Percentiles rank a stretch among this genome's conserved stretches.
Conservation (phyloP, 2,888 invertebrate species). For the Vesta saturnalis region DNA sequence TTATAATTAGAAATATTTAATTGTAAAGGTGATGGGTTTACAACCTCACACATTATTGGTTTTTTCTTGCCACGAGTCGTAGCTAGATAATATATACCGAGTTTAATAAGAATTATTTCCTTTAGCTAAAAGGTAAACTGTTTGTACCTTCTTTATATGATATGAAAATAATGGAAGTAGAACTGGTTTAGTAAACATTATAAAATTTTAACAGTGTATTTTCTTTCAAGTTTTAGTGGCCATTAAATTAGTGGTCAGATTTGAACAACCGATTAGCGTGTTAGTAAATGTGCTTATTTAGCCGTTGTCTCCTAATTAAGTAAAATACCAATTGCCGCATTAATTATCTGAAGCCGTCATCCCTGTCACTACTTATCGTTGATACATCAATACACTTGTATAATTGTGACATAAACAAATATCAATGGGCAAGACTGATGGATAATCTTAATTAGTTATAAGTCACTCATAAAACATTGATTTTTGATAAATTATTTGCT, state of each 20-base stretch:
- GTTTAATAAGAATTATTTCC: slow-evolving; percentile 10
- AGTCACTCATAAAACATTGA: slow-evolving; percentile 40
- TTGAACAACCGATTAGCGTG: slow-evolving; percentile 42
- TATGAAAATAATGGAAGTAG: slow-evolving; percentile 6
- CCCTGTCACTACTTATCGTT: slow-evolving; percentile 40
- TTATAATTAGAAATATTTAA: not conserved
- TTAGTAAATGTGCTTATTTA: slow-evolving; percentile 50
- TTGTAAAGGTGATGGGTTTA: slow-evolving; percentile 1
- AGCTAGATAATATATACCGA: not conserved
- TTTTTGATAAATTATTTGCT: slow-evolving; percentile 36
- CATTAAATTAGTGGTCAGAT: slow-evolving; percentile 44
- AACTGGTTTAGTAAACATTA: slow-evolving; percentile 13
- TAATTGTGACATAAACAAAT: slow-evolving; percentile 48
- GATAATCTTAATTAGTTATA: slow-evolving; percentile 46
- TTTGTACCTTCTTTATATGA: slow-evolving; percentile 1
- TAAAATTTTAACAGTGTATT: slow-evolving; percentile 31
- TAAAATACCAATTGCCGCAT: slow-evolving; percentile 53
- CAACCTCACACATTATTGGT: too few species aligned
- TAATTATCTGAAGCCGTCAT: slow-evolving; percentile 50
- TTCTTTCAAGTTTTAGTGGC: slow-evolving; percentile 35
- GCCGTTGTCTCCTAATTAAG: slow-evolving; percentile 54
- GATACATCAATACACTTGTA: slow-evolving; percentile 45
- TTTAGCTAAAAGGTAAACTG: slow-evolving; percentile 3
- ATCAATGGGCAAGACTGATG: slow-evolving; percentile 40
- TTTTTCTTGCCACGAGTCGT: not conserved